Evolutionary conservation across 2,113 vertebrate genomes (phyloP).

Genomic region (Heterochromis multidens): DNA sequence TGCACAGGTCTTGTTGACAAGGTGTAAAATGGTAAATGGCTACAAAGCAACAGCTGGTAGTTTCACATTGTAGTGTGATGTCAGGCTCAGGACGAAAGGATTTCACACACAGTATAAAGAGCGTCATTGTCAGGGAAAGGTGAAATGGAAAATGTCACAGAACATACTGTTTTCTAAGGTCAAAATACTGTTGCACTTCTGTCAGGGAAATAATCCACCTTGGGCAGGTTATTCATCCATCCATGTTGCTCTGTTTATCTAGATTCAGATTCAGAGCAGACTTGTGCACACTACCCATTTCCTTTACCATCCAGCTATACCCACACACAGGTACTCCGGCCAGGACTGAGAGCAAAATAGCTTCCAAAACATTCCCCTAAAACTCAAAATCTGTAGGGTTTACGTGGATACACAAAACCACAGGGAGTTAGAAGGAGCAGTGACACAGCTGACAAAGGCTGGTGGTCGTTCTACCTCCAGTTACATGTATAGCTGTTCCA

Average conservation of each 20-base stretch:
- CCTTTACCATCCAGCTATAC: background rate
- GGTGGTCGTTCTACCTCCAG: background rate
- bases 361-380: background rate
- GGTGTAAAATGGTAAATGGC: background rate
- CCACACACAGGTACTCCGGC: background rate
- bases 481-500: slow-evolving; percentile 33
- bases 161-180: background rate
- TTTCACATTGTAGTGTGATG: background rate
- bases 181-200: background rate
- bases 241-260: background rate
- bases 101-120: background rate
- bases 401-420: background rate
- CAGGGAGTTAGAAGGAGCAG: slow-evolving; percentile 9
- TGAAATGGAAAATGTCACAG: background rate
- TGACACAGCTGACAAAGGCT: slow-evolving; percentile 1
- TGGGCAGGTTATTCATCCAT: background rate
- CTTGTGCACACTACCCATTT: background rate
- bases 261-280: too few relatives aligned
- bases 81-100: slow-evolving; percentile 14
- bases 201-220: background rate
- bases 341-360: background rate
- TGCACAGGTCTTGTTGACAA: background rate
- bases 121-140: background rate
- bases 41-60: background rate
- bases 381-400: background rate